A percentile compares a stretch with the other conserved stretches of the same genome.
phyloP scores from a whole-genome alignment of 2,113 vertebrate species.

The Furnarius figulus region DNA sequence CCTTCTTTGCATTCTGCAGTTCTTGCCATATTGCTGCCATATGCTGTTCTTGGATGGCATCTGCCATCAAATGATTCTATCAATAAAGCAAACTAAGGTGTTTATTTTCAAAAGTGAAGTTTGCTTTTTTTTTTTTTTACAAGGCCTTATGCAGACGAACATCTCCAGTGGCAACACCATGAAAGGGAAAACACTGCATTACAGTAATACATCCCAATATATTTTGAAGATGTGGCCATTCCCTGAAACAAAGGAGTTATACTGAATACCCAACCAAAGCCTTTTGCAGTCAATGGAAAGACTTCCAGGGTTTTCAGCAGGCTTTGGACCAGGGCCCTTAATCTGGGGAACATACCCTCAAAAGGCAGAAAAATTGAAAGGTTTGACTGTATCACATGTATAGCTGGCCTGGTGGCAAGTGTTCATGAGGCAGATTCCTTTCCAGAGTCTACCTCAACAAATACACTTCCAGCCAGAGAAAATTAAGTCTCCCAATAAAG shows the following conservation, averaged over 20 bases:
- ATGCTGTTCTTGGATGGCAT: conserved; percentile 57
- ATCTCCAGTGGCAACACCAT: background rate
- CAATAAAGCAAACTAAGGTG: conserved; percentile 41
- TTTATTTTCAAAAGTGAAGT: conserved; percentile 53
- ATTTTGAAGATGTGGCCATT: background rate
- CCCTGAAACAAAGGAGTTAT: background rate
- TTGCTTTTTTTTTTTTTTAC: background rate
- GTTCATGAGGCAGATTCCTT: conserved; percentile 17
- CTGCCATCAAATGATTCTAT: conserved; percentile 50
- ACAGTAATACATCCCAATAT: background rate
- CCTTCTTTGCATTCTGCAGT: background rate
- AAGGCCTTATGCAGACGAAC: background rate
- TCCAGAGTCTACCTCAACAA: conserved; percentile 56
- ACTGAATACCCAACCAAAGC: background rate
- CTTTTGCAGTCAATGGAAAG: conserved; percentile 11
- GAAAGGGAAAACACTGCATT: conserved; percentile 34
- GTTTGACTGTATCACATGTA: background rate
- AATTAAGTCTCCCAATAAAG: conserved; percentile 29
- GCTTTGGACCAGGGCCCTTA: conserved; percentile 14
- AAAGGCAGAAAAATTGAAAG: background rate
- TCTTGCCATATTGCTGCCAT: conserved; percentile 64
- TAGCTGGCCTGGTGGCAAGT: conserved; percentile 14
- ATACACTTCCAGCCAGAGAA: conserved; percentile 28
- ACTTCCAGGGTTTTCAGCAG: conserved; percentile 27
- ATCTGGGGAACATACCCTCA: conserved; percentile 12